Evolutionary conservation across 1,140 invertebrate genomes (phyloP).

Genomic region (Campoletis sonorensis): DNA sequence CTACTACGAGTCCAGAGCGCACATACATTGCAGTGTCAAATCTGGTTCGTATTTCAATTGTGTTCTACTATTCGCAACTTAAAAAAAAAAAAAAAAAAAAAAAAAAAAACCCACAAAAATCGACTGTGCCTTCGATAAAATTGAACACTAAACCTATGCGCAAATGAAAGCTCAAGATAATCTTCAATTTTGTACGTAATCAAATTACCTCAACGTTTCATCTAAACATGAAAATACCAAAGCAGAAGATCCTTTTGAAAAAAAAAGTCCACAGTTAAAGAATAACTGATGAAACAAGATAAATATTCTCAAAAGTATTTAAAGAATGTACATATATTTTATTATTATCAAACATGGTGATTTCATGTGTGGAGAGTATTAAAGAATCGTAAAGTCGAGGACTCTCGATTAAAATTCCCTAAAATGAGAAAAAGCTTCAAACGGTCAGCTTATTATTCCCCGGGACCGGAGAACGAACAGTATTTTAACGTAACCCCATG

Average conservation of each 20-base stretch:
- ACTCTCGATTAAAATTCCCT: background rate
- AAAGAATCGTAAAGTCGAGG: background rate
- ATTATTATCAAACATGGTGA: background rate
- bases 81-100: background rate
- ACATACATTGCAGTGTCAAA: conserved; percentile 98
- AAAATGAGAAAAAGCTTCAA: background rate
- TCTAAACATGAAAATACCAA: too few species aligned
- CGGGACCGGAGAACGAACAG: background rate
- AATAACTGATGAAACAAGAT: too few species aligned
- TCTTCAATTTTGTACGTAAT: too few species aligned
- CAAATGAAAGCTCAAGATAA: too few species aligned
- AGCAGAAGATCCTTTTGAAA: too few species aligned
- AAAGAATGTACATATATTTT: too few species aligned
- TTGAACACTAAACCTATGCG: too few species aligned
- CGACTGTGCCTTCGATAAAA: background rate
- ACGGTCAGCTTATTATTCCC: background rate
- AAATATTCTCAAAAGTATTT: too few species aligned
- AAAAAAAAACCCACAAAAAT: background rate
- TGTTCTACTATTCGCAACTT: background rate
- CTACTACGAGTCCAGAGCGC: conserved; percentile 94
- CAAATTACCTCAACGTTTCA: too few species aligned
- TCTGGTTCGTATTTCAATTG: conserved; percentile 86
- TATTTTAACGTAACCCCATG: background rate
- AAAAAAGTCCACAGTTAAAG: too few species aligned
- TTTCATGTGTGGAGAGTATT: too few species aligned